Percentiles rank a stretch among this genome's conserved stretches.
These are phyloP conservation scores for Aphrophora alni DNA, from an alignment of 2,888 invertebrate species.

Conservation along the genomic window DNA sequence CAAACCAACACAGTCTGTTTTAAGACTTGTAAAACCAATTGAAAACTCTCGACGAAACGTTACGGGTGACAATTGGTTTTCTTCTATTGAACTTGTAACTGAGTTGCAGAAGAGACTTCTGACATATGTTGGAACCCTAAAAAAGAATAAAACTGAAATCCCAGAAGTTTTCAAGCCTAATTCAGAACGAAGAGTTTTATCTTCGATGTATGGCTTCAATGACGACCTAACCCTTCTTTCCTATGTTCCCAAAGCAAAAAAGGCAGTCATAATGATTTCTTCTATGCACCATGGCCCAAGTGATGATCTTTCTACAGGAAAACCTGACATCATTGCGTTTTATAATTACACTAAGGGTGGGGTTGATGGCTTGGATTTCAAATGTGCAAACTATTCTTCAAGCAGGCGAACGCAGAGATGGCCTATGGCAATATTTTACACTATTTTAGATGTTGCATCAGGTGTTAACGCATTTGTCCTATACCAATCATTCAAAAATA, in stretches of 20 bases:
- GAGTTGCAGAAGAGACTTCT: conserved; percentile 33
- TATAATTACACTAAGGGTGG: conserved; percentile 37
- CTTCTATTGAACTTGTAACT: conserved; percentile 50
- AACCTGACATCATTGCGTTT: conserved; percentile 43
- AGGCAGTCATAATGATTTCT: conserved; percentile 37
- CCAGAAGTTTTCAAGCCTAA: conserved; percentile 38
- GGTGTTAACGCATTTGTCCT: conserved; percentile 28
- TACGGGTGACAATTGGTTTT: conserved; percentile 54
- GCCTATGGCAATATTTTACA: conserved; percentile 39
- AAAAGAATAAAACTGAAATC: conserved; percentile 41
- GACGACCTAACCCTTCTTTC: conserved; percentile 40
- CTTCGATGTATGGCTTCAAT: conserved; percentile 41
- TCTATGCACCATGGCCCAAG: conserved; percentile 40
- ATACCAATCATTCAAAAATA: conserved; percentile 4
- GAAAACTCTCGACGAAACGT: conserved; percentile 51
- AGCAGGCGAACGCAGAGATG: conserved; percentile 36
- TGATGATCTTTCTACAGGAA: conserved; percentile 19
- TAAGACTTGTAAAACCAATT: conserved; percentile 50
- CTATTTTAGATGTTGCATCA: conserved; percentile 36
- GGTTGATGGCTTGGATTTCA: conserved; percentile 37
- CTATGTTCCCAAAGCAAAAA: conserved; percentile 37
- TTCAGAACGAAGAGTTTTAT: conserved; percentile 11
- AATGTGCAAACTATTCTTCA: conserved; percentile 35
- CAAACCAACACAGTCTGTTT: conserved; percentile 52
- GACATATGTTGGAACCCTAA: conserved; percentile 36